Percentiles rank a stretch among this genome's conserved stretches.
phyloP scores from a whole-genome alignment of 2,888 invertebrate species.

The Dynastes tityus region DNA sequence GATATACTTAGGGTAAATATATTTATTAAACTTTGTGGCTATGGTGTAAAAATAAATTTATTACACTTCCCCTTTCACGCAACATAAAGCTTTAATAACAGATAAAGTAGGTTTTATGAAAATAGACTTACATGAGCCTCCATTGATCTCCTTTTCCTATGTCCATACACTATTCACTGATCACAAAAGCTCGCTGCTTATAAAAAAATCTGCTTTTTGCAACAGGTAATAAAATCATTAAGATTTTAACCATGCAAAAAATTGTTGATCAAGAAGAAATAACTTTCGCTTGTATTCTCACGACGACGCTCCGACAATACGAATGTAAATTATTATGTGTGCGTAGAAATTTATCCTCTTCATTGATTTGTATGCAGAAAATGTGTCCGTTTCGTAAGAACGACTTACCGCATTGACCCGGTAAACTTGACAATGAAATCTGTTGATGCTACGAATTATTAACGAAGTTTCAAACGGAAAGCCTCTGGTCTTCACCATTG shows the following conservation, averaged over 20 bases:
- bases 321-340: slow-evolving; percentile 24
- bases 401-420: slow-evolving; percentile 56
- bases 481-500: slow-evolving; percentile 30
- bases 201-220: neutral
- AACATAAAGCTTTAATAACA: too few relatives aligned
- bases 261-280: neutral
- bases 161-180: neutral
- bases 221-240: neutral
- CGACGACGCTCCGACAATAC: slow-evolving; percentile 12
- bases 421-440: slow-evolving; percentile 59
- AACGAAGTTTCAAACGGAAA: slow-evolving; percentile 17
- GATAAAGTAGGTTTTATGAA: neutral
- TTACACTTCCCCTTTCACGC: too few relatives aligned
- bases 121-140: slow-evolving; percentile 28
- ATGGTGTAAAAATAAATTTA: too few relatives aligned
- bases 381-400: slow-evolving; percentile 38
- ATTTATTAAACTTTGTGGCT: too few relatives aligned
- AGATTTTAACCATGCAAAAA: neutral
- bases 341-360: slow-evolving; percentile 43
- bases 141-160: neutral
- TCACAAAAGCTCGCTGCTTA: neutral
- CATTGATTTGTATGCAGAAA: slow-evolving; percentile 44
- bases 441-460: slow-evolving; percentile 47
- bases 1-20: too few relatives aligned
- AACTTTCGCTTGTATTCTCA: slow-evolving; percentile 25